Percentiles rank a stretch among this genome's conserved stretches.
These are phyloP conservation scores for Forbesichthys papilliferus DNA, from an alignment of 2,113 vertebrate species.

Conservation along the genomic window DNA sequence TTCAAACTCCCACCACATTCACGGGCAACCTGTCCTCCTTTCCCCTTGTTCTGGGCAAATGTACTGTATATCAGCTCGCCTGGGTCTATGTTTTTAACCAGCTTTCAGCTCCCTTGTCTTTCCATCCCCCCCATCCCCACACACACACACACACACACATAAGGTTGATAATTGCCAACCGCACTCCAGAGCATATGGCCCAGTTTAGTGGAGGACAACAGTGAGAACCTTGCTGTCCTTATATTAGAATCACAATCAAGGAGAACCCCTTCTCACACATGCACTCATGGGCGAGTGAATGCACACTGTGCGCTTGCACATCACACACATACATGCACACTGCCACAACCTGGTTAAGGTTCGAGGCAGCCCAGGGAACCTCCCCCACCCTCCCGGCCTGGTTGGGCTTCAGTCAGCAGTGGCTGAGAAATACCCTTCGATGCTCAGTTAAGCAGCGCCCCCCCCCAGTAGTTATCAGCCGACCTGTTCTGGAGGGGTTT, in stretches of 20 bases:
- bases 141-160: conserved; percentile 33
- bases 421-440: conserved; percentile 71
- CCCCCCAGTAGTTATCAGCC: conserved; percentile 68
- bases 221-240: conserved; percentile 49
- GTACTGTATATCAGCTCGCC: conserved; percentile 14
- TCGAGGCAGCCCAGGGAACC: conserved; percentile 57
- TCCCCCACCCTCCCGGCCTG: conserved; percentile 52
- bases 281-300: not conserved
- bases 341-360: not conserved
- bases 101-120: conserved; percentile 25
- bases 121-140: conserved; percentile 11
- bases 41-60: conserved; percentile 35
- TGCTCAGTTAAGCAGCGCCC: conserved; percentile 64
- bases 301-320: not conserved
- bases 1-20: too few relatives aligned
- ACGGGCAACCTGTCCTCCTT: too few relatives aligned
- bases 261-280: conserved; percentile 30
- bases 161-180: conserved; percentile 70
- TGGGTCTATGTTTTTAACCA: conserved; percentile 33
- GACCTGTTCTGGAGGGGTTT: conserved; percentile 65
- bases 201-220: conserved; percentile 57
- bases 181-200: conserved; percentile 64
- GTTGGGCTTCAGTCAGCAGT: conserved; percentile 30
- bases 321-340: too few relatives aligned
- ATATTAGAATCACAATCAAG: conserved; percentile 60